Base-by-base conservation (phyloP, 2,113 vertebrate genomes). In the Oryzias woworae region DNA sequence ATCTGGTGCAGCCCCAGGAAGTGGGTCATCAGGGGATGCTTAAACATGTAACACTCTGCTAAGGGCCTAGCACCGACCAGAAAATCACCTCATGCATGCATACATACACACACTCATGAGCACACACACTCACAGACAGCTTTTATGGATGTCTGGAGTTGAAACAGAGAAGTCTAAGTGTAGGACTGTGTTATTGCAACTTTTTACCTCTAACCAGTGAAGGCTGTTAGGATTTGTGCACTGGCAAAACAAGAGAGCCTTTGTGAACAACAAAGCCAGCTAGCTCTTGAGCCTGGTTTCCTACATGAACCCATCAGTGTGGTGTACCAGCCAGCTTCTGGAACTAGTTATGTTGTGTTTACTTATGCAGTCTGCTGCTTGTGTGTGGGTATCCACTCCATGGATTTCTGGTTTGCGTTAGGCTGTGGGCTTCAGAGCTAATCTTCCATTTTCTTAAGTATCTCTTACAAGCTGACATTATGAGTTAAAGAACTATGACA, bases 141-240 rank as follows among this genome's bases (percentile, higher is more conserved):
- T 70, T 85, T 73, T 71, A 85, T 87, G 71, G 62, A 68, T 63
- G 76, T 74, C 77, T 84, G 67, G 57, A 36, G 47, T 73, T 62
- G 71, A 65, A 80, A 85, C 83, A 85, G 69, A 81, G 58, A 56
- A 62, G 68, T 50, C 76, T 58, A 58, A 73, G 79, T 77, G 48
- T 69, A 49, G 68, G 54, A 44, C 62, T 72, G 67, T 82, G 77
- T 84, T 83, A 84, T 86, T 84, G 57, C 68, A 86, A 75, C 73
- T 73, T 87, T 60, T 77, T 75, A 69, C 79, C 66, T 69, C 69
- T 79, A 87, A 87, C 85, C 83, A 84, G 68, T 80, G 73, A 69
- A 76, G 53, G 77, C 87, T 83, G 85, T 77, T 77, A 26, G 65
- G 67, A 59, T 80, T 55, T 66, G 81, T 65, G 58, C 1, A 22